Evolutionary conservation across 2,113 vertebrate genomes (phyloP), one percentile per base, ranked within the genome.

Genomic region (Laterallus jamaicensis): DNA sequence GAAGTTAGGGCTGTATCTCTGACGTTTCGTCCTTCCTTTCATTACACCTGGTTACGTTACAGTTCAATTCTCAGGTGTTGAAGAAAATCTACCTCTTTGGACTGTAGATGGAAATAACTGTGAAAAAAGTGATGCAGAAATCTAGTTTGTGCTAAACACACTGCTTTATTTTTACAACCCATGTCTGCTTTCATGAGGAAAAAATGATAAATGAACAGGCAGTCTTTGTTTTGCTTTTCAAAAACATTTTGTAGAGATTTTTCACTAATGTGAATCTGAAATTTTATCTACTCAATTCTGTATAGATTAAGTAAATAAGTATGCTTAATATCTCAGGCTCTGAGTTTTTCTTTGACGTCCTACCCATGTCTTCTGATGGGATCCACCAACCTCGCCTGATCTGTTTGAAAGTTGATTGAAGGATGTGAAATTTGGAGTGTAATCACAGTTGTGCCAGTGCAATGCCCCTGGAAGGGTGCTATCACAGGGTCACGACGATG

Each of bases 51-150:
- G 97, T 97, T 97, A 94, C 60, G 97, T 98, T 98, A 98, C 97
- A 97, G 98, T 98, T 97, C 98, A 98, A 98, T 98, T 98, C 99
- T 99, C 99, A 99, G 99, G 99, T 99, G 98, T 99, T 97, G 98
- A 98, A 98, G 98, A 98, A 98, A 98, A 99, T 99, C 99, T 99
- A 99, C 99, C 99, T 99, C 99, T 98, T 98, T 97, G 98, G 98
- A 98, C 97, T 98, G 98, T 98, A 98, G 97, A 98, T 98, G 98
- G 97, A 98, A 98, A 98, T 97, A 98, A 99, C 98, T 99, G 98
- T 99, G 98, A 99, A 99, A 98, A 98, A 98, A 97, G 98, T 95
- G 98, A 98, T 98, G 97, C 97, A 97, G 97, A 98, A 97, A 98
- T 98, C 98, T 98, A 97, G 98, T 98, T 98, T 97, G 96, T 98